Evolutionary conservation across 1,140 invertebrate species (phyloP).

Genomic region (Drosophila serrata): DNA sequence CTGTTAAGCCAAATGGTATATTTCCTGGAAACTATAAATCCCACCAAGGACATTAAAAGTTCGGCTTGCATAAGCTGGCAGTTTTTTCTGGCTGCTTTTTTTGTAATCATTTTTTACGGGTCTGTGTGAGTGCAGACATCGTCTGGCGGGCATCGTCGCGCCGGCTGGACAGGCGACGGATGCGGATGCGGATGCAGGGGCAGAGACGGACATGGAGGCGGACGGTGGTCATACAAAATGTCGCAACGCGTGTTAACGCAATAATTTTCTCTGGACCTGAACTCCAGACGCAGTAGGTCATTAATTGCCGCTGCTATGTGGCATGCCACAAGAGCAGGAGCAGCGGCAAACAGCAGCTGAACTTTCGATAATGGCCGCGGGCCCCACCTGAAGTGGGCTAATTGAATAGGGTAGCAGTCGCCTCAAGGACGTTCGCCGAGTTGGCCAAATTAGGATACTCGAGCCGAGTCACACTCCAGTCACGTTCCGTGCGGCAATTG

Average conservation of each 20-base stretch:
- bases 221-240: slow-evolving; percentile 65
- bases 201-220: slow-evolving; percentile 6
- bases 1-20: background rate
- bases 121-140: slow-evolving; percentile 60
- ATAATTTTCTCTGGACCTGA: slow-evolving; percentile 62
- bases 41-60: slow-evolving; percentile 10
- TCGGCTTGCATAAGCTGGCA: slow-evolving; percentile 3
- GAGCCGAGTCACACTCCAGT: slow-evolving; percentile 73
- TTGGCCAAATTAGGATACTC: slow-evolving; percentile 79
- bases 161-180: slow-evolving; percentile 37
- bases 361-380: slow-evolving; percentile 23
- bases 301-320: slow-evolving; percentile 62
- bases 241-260: slow-evolving; percentile 76
- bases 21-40: background rate
- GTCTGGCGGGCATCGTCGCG: slow-evolving; percentile 64
- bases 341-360: slow-evolving; percentile 35
- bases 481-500: slow-evolving; percentile 73
- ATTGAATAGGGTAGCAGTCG: slow-evolving; percentile 44
- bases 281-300: slow-evolving; percentile 79
- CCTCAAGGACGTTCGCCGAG: slow-evolving; percentile 78
- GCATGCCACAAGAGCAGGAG: slow-evolving; percentile 4
- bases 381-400: slow-evolving; percentile 42
- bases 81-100: slow-evolving; percentile 5
- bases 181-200: slow-evolving; percentile 26
- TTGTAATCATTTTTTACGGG: slow-evolving; percentile 8